These are phyloP conservation scores for Ciconia maguari DNA, from an alignment of 2,113 vertebrate species.

Conservation along the genomic window DNA sequence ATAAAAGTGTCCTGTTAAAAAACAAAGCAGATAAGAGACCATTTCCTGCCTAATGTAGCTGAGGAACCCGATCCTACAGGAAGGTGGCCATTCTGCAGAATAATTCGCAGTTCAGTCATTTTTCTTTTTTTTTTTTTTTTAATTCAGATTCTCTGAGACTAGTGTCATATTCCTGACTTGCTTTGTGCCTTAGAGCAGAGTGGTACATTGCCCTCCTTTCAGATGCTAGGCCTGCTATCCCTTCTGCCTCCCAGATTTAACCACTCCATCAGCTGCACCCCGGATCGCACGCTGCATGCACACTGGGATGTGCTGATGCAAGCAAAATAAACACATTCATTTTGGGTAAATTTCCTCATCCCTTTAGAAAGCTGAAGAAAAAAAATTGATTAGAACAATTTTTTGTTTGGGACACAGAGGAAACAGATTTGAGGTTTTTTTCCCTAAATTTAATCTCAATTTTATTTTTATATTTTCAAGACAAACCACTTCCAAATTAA, in stretches of 20 bases:
- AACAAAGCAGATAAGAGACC: neutral
- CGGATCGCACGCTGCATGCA: rapidly evolving
- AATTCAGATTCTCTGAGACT: neutral
- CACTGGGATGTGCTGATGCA: neutral
- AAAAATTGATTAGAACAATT: neutral
- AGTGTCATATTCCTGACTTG: neutral
- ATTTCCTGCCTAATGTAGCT: neutral
- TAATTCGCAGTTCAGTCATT: neutral
- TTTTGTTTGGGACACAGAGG: neutral
- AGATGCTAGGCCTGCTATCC: neutral
- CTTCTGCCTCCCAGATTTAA: neutral
- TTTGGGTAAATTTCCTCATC: neutral
- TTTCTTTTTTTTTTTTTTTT: neutral
- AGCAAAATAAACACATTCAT: neutral
- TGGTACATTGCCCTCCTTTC: neutral
- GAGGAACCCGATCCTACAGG: neutral
- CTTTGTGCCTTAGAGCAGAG: neutral
- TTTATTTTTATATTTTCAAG: neutral
- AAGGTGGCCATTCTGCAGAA: neutral
- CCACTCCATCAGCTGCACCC: neutral
- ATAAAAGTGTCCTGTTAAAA: neutral
- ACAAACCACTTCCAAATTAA: neutral
- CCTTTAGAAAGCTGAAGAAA: neutral
- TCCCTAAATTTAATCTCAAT: neutral
- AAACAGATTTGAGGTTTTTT: neutral